These are phyloP conservation scores for Fragum fragum DNA, from an alignment of 2,888 invertebrate species.

Conservation along the genomic window DNA sequence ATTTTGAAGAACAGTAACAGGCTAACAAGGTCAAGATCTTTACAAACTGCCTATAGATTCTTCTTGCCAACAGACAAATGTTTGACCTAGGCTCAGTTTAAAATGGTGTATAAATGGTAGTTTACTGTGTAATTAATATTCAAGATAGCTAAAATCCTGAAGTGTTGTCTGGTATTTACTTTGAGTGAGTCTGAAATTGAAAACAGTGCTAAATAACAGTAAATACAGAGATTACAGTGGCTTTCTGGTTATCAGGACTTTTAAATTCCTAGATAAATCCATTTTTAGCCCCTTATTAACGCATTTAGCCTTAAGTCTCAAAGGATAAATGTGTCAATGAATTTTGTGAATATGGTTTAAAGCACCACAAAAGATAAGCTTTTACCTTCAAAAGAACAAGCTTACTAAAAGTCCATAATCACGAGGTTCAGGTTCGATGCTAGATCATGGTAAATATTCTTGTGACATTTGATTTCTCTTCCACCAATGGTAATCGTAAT, in stretches of 20 bases:
- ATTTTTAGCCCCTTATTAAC: background rate
- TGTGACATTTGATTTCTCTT: too few relatives aligned
- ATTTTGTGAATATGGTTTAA: background rate
- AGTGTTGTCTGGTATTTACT: constrained; percentile 20
- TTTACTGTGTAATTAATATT: constrained; percentile 11
- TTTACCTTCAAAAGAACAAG: background rate
- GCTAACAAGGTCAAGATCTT: too few relatives aligned
- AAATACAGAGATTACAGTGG: constrained; percentile 17
- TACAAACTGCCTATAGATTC: background rate
- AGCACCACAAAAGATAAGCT: background rate
- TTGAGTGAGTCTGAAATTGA: constrained; percentile 11
- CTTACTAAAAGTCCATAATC: background rate
- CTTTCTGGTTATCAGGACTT: background rate
- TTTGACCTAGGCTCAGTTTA: constrained; percentile 1
- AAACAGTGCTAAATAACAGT: background rate
- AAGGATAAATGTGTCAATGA: background rate
- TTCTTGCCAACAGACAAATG: background rate
- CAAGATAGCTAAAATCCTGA: constrained; percentile 4
- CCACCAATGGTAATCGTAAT: too few relatives aligned
- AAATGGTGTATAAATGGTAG: constrained; percentile 12
- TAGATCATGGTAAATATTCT: too few relatives aligned
- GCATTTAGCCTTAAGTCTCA: background rate
- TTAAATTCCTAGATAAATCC: constrained; percentile 10
- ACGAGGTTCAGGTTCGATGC: too few relatives aligned
- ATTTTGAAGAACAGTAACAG: too few relatives aligned